A percentile compares a stretch with the other conserved stretches of the same genome.
phyloP scores from a whole-genome alignment of 2,797 vertebrate species.

The Paguma larvata region DNA sequence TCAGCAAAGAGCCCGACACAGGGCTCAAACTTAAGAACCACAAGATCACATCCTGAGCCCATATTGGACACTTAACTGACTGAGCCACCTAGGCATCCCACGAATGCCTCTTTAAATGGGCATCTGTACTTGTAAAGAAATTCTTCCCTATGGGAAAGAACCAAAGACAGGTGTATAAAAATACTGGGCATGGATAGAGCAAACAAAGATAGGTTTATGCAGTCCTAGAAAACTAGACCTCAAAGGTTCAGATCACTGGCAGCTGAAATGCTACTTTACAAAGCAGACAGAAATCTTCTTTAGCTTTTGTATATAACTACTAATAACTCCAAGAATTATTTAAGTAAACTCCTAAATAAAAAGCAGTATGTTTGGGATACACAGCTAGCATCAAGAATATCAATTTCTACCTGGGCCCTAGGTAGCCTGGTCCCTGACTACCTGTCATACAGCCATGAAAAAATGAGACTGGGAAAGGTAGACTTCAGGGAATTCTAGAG shows the following conservation, averaged over 20 bases:
- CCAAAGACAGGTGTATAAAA: constrained; percentile 35
- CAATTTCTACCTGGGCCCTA: constrained; percentile 1
- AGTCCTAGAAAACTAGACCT: constrained; percentile 48
- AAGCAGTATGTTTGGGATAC: neutral
- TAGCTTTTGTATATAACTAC: constrained; percentile 28
- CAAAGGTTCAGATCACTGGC: neutral
- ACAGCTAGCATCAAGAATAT: neutral
- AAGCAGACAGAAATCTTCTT: constrained; percentile 35
- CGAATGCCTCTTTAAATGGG: constrained; percentile 28
- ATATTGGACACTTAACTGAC: no score
- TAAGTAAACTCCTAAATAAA: constrained; percentile 35
- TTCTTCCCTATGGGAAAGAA: constrained; percentile 14
- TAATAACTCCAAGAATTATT: constrained; percentile 30
- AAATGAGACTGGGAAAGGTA: neutral
- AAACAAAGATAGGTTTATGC: neutral
- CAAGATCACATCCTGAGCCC: no score
- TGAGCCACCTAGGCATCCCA: no score
- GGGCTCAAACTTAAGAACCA: no score
- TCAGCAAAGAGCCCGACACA: no score
- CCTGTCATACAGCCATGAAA: neutral
- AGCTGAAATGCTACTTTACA: constrained; percentile 34
- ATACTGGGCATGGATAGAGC: neutral
- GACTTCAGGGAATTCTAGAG: neutral
- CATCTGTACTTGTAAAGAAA: constrained; percentile 18
- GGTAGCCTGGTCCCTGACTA: neutral